Evolutionary conservation across 2,113 vertebrate species (phyloP).

Genomic region (Gopherus evgoodei): DNA sequence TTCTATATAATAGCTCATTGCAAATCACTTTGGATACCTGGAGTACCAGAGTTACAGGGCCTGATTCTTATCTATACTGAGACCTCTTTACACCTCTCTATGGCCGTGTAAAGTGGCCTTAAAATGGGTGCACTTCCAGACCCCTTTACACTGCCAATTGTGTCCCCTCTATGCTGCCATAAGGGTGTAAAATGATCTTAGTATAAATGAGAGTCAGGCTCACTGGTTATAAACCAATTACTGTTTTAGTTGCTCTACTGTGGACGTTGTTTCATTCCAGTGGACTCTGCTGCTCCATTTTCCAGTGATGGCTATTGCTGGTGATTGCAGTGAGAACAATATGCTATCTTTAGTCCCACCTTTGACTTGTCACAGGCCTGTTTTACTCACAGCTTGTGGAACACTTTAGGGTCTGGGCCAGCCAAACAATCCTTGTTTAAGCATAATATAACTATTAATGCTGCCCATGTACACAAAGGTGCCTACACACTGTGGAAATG

Average conservation of each 20-base stretch:
- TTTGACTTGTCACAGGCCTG: background rate
- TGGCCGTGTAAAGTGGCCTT: background rate
- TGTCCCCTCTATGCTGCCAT: background rate
- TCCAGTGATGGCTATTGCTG: background rate
- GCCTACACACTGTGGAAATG: background rate
- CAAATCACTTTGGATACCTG: background rate
- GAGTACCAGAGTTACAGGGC: background rate
- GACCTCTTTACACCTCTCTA: background rate
- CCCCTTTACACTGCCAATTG: background rate
- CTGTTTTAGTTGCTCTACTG: slow-evolving; percentile 7
- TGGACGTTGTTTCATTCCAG: background rate
- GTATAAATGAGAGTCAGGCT: background rate
- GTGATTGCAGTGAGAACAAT: slow-evolving; percentile 1
- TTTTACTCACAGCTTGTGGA: background rate
- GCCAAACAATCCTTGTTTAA: slow-evolving; percentile 1
- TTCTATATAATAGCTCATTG: background rate
- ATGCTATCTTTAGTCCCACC: slow-evolving; percentile 14
- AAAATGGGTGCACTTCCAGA: background rate
- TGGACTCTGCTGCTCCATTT: slow-evolving; percentile 3
- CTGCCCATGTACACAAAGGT: background rate
- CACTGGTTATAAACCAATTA: slow-evolving; percentile 9
- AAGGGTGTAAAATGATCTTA: background rate
- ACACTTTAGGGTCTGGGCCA: background rate
- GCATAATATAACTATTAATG: background rate
- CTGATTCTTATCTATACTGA: background rate